phyloP scores from a whole-genome alignment of 2,888 invertebrate genomes.

The Bhutanitis thaidina region DNA sequence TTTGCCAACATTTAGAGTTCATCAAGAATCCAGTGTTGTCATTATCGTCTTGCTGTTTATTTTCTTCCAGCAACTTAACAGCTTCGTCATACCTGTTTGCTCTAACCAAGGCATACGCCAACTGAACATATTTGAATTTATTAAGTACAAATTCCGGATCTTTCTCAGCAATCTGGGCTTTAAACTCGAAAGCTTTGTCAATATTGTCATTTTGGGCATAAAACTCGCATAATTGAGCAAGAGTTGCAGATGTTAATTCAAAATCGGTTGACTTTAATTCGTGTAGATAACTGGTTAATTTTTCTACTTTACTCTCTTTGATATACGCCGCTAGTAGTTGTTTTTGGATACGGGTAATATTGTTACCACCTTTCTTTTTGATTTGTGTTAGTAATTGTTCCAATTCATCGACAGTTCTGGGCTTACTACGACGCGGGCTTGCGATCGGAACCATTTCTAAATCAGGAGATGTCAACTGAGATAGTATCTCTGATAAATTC shows the following conservation, averaged over 20 bases:
- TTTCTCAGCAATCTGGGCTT: slow-evolving; percentile 63
- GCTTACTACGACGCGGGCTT: slow-evolving; percentile 35
- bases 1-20: slow-evolving; percentile 82
- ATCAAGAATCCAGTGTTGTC: slow-evolving; percentile 65
- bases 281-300: slow-evolving; percentile 77
- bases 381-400: slow-evolving; percentile 78
- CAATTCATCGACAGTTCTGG: slow-evolving; percentile 61
- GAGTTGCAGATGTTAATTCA: slow-evolving; percentile 75
- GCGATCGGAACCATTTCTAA: slow-evolving; percentile 65
- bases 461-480: slow-evolving; percentile 83
- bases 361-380: slow-evolving; percentile 76
- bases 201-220: slow-evolving; percentile 81
- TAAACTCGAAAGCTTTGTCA: slow-evolving; percentile 81
- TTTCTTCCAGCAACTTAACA: slow-evolving; percentile 73
- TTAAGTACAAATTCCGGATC: slow-evolving; percentile 81
- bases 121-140: slow-evolving; percentile 78
- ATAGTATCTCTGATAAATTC: slow-evolving; percentile 80
- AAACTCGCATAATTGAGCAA: slow-evolving; percentile 83
- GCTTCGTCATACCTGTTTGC: slow-evolving; percentile 82
- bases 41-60: slow-evolving; percentile 46
- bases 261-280: slow-evolving; percentile 81
- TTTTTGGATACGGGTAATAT: slow-evolving; percentile 79
- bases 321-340: slow-evolving; percentile 82
- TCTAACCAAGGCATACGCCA: slow-evolving; percentile 80
- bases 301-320: slow-evolving; percentile 81